Evolutionary conservation across 2,888 invertebrate genomes (phyloP), one percentile per base, ranked within the genome.

Genomic region (Aelia acuminata): DNA sequence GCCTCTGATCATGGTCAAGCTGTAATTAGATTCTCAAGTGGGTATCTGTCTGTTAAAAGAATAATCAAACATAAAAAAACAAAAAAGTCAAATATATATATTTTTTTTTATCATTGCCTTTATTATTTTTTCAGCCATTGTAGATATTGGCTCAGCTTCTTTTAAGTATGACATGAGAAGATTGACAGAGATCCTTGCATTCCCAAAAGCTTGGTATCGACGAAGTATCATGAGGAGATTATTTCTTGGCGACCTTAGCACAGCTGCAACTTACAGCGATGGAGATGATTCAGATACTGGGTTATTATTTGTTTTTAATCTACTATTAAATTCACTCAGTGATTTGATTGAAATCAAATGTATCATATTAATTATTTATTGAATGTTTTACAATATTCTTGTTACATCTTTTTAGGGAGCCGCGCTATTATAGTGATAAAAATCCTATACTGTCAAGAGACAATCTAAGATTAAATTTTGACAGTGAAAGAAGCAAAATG

Each of bases 161-260:
- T 99, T 99, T 93, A 98, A 99, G 92, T 99, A 99, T 93, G 99
- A 99, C 92, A 99, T 99, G 98, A 95, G 99, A 53, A 95, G 99
- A 0, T 93, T 99, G 90, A 97, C 98, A 0, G 99, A 99, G 93
- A 98, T 99, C 91, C 93, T 99, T 89, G 98, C 98, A 0, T 99
- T 99, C 92, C 99, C 99, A 0, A 98, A 98, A 93, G 99, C 99
- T 22, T 99, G 99, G 99, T 99, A 99, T 93, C 94, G 99, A 4
- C 95, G 98, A 63, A 97, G 97, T 90, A 97, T 99, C 91, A 98
- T 99, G 48, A 94, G 98, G 13, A 94, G 98, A 43, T 94, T 99
- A 91, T 98, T 98, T 93, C 94, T 98, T 87, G 98, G 99, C 0
- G 99, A 99, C 93, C 94, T 98, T 88, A 97, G 96, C 91, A 94